Conservation (phyloP, 2,888 invertebrate genomes). For the Nomada lathburiana region DNA sequence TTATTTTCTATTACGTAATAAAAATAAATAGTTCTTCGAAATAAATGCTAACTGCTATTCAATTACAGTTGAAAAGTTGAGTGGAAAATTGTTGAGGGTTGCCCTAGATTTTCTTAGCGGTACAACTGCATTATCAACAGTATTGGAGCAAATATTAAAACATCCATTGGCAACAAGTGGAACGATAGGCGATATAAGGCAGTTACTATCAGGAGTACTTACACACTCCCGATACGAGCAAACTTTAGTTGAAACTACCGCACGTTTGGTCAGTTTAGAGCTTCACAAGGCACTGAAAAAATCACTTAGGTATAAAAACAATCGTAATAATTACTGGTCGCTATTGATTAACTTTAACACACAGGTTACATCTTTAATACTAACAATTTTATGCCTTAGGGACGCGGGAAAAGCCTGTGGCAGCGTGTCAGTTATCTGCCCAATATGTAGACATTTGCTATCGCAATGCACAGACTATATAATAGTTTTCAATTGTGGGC, state of each 20-base stretch:
- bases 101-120: slow-evolving; percentile 82
- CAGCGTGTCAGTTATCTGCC: slow-evolving; percentile 77
- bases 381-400: slow-evolving; percentile 62
- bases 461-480: slow-evolving; percentile 78
- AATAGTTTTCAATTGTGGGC: slow-evolving; percentile 81
- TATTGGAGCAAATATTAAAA: slow-evolving; percentile 87
- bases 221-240: slow-evolving; percentile 92
- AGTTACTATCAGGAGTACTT: slow-evolving; percentile 88
- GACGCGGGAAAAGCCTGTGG: slow-evolving; percentile 80
- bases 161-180: slow-evolving; percentile 85
- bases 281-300: slow-evolving; percentile 86
- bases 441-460: slow-evolving; percentile 78
- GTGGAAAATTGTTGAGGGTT: slow-evolving; percentile 80
- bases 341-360: background rate
- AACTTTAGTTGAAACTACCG: slow-evolving; percentile 89
- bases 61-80: slow-evolving; percentile 75
- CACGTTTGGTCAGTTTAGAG: slow-evolving; percentile 89
- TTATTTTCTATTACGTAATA: background rate
- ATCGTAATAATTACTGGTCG: background rate
- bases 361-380: slow-evolving; percentile 19
- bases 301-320: slow-evolving; percentile 75
- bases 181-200: slow-evolving; percentile 88
- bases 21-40: background rate
- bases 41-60: background rate
- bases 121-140: slow-evolving; percentile 85